Conservation (phyloP, 2,888 invertebrate genomes). For the Podotricha telesiphe region DNA sequence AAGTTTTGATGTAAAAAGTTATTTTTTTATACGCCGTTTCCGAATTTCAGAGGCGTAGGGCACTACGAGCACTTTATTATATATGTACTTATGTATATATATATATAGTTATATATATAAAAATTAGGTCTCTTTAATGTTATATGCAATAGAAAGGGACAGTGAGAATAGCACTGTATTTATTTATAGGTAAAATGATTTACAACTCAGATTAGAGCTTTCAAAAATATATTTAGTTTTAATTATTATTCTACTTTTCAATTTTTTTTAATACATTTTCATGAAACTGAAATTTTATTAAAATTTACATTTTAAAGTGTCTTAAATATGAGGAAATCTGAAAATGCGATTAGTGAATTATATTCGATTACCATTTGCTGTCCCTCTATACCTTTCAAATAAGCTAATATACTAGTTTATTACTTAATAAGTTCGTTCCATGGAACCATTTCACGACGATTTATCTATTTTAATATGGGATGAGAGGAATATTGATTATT, state of each 20-base stretch:
- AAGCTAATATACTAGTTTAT: too few species aligned
- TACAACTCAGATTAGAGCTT: too few species aligned
- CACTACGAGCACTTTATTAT: constrained; percentile 37
- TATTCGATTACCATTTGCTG: too few species aligned
- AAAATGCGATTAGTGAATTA: too few species aligned
- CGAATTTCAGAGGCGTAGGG: constrained; percentile 49
- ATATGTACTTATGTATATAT: constrained; percentile 23
- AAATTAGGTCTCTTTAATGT: constrained; percentile 21
- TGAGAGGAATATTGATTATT: constrained; percentile 29
- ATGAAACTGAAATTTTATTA: too few species aligned
- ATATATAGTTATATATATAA: constrained; percentile 11
- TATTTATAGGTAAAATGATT: neutral
- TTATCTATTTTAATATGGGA: constrained; percentile 10
- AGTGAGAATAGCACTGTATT: too few species aligned
- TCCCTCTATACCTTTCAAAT: too few species aligned
- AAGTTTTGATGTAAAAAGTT: constrained; percentile 85
- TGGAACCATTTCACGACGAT: neutral
- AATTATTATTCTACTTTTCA: too few species aligned
- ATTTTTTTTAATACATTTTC: too few species aligned
- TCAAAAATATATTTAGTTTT: too few species aligned
- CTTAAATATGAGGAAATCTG: too few species aligned
- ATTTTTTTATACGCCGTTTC: constrained; percentile 76
- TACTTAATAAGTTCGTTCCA: neutral
- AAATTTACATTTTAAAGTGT: too few species aligned
- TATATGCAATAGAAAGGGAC: neutral